A percentile compares a stretch with the other conserved stretches of the same genome.
Evolutionary conservation across 2,797 vertebrate species (phyloP).

Genomic region (Anas flavirostris): DNA sequence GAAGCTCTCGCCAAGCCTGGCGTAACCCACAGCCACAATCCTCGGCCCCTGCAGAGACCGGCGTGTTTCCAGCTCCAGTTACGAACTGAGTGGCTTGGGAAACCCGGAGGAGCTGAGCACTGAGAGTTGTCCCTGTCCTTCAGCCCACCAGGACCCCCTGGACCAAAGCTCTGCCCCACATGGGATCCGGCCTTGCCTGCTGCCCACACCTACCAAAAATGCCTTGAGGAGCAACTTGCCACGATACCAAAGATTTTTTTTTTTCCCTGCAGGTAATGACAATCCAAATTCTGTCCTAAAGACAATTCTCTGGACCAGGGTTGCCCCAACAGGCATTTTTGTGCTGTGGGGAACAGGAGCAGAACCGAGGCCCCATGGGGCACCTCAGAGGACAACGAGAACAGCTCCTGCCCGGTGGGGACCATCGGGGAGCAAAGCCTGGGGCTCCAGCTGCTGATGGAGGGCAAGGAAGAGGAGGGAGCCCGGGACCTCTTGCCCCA

Average conservation of each 20-base stretch:
- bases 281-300: constrained; percentile 65
- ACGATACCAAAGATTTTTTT: constrained; percentile 73
- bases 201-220: constrained; percentile 39
- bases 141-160: not conserved
- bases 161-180: not conserved
- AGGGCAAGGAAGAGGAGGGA: not conserved
- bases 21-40: not conserved
- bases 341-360: constrained; percentile 31
- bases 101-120: not conserved
- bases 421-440: not conserved
- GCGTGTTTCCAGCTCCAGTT: not conserved
- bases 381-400: fast-evolving
- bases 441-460: not conserved
- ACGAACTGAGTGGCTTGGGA: not conserved
- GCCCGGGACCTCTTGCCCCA: not conserved
- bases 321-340: constrained; percentile 31
- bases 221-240: constrained; percentile 57
- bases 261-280: constrained; percentile 59
- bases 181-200: not conserved
- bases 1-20: not conserved
- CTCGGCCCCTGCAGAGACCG: not conserved
- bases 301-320: constrained; percentile 66
- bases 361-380: fast-evolving
- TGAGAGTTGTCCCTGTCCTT: fast-evolving
- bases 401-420: not conserved